phyloP scores from a whole-genome alignment of 2,888 invertebrate genomes.

The Pristionchus arcanus region DNA sequence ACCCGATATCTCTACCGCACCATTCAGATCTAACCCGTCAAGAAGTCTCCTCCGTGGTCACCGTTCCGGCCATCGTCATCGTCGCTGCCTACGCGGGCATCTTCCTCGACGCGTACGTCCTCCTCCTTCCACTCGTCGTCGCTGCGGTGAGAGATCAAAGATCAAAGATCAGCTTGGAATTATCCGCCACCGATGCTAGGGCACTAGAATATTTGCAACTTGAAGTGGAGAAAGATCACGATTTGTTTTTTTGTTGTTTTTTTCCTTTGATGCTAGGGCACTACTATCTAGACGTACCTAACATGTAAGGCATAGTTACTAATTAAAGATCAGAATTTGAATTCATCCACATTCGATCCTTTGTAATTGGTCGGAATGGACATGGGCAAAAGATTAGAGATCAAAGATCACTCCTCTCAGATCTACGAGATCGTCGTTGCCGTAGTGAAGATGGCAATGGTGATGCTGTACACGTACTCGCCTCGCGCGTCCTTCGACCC shows the following conservation, averaged over 20 bases:
- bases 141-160: slow-evolving; percentile 31
- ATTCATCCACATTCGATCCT: no score
- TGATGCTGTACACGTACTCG: neutral
- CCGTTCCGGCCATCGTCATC: slow-evolving; percentile 28
- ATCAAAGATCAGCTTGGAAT: neutral
- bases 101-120: slow-evolving; percentile 39
- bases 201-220: no score
- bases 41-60: neutral
- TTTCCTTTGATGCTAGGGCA: no score
- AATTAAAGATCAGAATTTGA: no score
- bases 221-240: neutral
- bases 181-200: no score
- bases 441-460: slow-evolving; percentile 18
- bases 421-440: neutral
- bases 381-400: neutral
- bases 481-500: neutral
- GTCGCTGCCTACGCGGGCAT: slow-evolving; percentile 6
- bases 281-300: no score
- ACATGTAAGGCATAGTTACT: no score
- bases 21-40: slow-evolving; percentile 14
- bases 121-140: slow-evolving; percentile 8
- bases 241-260: no score
- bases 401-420: slow-evolving; percentile 22
- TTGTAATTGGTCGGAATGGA: no score
- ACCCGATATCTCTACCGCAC: neutral